Evolutionary conservation across 1,140 invertebrate genomes (phyloP).

Genomic region (Nasonia vitripennis): DNA sequence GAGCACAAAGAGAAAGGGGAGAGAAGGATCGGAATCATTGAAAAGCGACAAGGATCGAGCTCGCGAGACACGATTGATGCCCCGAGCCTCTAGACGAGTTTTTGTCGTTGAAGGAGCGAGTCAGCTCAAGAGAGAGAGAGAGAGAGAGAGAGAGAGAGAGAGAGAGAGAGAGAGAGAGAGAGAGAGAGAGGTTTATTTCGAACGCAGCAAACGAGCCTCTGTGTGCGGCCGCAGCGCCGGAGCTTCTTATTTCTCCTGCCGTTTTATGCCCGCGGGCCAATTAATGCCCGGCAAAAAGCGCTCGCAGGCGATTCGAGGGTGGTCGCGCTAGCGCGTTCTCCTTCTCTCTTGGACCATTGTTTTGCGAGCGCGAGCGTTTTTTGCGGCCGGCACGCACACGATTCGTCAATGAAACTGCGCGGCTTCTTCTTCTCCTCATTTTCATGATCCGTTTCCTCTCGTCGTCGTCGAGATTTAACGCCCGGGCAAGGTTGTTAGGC

Average conservation of each 20-base stretch:
- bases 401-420: conserved; percentile 25
- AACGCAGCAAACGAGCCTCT: conserved; percentile 35
- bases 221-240: conserved; percentile 41
- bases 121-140: neutral
- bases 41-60: conserved; percentile 42
- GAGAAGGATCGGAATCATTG: conserved; percentile 24
- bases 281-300: conserved; percentile 66
- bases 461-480: conserved; percentile 16
- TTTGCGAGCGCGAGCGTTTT: conserved; percentile 42
- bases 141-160: neutral
- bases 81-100: conserved; percentile 65
- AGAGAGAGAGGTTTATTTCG: conserved; percentile 60
- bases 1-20: neutral
- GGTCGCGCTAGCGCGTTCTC: conserved; percentile 59
- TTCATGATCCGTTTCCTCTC: neutral
- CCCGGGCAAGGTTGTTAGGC: neutral
- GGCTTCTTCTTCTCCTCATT: neutral
- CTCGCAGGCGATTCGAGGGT: conserved; percentile 61
- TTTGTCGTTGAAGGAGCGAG: conserved; percentile 56
- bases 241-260: conserved; percentile 8
- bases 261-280: conserved; percentile 59
- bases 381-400: neutral
- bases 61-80: conserved; percentile 59
- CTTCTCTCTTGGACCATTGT: conserved; percentile 45
- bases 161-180: neutral